These are phyloP conservation scores for Morus bassanus DNA, from an alignment of 2,797 vertebrate species.

Conservation along the genomic window DNA sequence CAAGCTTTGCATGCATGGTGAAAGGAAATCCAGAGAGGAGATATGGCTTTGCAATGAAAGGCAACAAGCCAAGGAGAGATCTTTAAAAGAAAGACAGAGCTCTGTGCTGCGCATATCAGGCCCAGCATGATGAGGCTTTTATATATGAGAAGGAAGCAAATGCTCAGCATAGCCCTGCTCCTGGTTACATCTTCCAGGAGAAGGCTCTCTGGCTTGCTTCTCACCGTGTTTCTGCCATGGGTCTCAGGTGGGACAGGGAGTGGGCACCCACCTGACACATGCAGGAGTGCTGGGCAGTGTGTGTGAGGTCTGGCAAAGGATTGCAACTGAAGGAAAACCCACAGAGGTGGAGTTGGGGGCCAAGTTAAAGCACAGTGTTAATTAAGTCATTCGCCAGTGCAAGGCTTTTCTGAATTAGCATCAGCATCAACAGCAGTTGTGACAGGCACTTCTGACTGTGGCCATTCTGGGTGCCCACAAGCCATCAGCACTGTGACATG, in stretches of 20 bases:
- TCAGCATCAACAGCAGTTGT: background rate
- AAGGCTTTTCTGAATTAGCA: background rate
- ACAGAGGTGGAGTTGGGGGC: background rate
- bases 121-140: background rate
- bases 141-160: background rate
- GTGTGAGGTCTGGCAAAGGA: fast-evolving
- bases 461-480: background rate
- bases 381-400: background rate
- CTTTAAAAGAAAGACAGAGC: background rate
- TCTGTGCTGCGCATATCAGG: background rate
- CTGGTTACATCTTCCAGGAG: background rate
- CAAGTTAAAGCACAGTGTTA: background rate
- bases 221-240: background rate
- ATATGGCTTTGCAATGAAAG: background rate
- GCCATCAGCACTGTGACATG: background rate
- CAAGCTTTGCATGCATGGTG: background rate
- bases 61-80: background rate
- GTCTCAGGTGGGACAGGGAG: background rate
- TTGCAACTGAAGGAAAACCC: background rate
- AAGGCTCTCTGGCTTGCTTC: background rate
- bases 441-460: background rate
- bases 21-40: background rate
- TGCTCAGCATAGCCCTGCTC: background rate
- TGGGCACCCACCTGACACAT: fast-evolving
- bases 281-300: background rate